phyloP scores from a whole-genome alignment of 2,797 vertebrate genomes.

The Smutsia temminckii region DNA sequence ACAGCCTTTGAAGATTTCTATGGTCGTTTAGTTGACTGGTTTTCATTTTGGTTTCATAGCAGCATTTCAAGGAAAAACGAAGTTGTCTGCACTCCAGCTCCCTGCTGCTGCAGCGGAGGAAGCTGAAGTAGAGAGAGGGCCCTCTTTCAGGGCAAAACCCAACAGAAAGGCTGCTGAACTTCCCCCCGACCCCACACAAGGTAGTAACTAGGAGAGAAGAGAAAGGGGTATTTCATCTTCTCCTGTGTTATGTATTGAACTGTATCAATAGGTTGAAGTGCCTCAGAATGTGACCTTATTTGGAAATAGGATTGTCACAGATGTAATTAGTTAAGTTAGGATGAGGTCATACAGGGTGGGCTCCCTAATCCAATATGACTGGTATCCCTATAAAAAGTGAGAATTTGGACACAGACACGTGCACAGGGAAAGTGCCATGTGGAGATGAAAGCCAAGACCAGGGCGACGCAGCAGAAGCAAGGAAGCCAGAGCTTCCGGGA shows the following conservation, averaged over 20 bases:
- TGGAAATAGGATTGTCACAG: neutral
- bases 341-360: neutral
- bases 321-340: neutral
- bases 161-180: neutral
- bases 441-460: neutral
- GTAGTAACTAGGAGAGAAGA: neutral
- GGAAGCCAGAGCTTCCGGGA: neutral
- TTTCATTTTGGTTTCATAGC: neutral
- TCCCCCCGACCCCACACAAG: neutral
- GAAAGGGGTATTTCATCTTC: neutral
- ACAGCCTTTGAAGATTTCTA: constrained; percentile 1
- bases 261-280: neutral
- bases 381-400: neutral
- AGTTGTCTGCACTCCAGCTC: neutral
- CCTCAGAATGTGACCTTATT: neutral
- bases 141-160: neutral
- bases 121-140: neutral
- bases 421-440: neutral
- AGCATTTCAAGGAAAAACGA: neutral
- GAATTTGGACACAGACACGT: neutral
- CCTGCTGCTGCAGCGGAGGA: neutral
- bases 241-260: neutral
- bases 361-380: neutral
- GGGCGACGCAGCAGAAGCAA: neutral
- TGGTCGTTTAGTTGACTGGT: neutral